Evolutionary conservation across 2,888 invertebrate species (phyloP).

Genomic region (Hyalella azteca): DNA sequence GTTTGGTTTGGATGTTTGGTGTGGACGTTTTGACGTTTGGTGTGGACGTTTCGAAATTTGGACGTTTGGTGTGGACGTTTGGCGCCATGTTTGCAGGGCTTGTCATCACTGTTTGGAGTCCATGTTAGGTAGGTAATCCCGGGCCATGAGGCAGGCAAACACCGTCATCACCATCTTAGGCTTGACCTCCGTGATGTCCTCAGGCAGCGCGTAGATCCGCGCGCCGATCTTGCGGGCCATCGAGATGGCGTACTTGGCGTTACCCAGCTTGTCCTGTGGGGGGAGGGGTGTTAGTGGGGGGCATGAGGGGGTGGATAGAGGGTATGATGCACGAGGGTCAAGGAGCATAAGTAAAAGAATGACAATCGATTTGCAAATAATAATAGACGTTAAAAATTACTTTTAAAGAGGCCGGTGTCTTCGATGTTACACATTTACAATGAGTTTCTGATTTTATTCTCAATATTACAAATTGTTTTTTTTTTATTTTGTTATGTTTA

Average conservation of each 20-base stretch:
- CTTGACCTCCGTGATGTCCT: conserved; percentile 97
- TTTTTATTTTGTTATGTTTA: too few relatives aligned
- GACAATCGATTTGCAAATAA: too few relatives aligned
- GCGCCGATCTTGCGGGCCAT: conserved; percentile 98
- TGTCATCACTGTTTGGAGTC: conserved; percentile 67
- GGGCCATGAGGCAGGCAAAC: conserved; percentile 98
- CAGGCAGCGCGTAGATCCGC: conserved; percentile 95
- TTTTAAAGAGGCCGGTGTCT: too few relatives aligned
- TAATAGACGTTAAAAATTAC: too few relatives aligned
- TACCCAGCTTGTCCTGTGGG: conserved; percentile 85
- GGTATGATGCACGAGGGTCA: not conserved
- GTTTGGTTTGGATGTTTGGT: too few relatives aligned
- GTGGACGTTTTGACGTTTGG: too few relatives aligned
- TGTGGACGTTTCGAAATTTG: too few relatives aligned
- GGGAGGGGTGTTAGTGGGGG: not conserved
- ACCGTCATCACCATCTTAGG: conserved; percentile 99
- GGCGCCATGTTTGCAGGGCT: too few relatives aligned
- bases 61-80: too few relatives aligned
- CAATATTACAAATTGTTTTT: not conserved
- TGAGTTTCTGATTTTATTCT: too few relatives aligned
- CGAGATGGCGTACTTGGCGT: conserved; percentile 99
- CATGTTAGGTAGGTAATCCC: conserved; percentile 85
- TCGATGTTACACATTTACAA: too few relatives aligned
- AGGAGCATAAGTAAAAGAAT: too few relatives aligned
- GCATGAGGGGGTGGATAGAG: not conserved